Base-by-base conservation (phyloP, 2,113 vertebrate genomes). In the Campylomormyrus tamandua region DNA sequence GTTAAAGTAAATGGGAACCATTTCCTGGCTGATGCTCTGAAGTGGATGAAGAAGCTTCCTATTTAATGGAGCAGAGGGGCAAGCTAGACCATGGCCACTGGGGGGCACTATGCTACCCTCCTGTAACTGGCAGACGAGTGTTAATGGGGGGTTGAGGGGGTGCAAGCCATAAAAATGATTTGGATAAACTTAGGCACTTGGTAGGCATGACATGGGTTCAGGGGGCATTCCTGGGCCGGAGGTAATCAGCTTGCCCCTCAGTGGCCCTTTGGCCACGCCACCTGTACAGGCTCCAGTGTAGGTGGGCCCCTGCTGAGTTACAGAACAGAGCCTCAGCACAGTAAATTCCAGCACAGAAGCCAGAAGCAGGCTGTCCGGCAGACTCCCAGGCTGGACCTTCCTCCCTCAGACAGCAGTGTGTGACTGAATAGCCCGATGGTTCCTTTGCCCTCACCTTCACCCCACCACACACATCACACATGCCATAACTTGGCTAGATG, bases 181-280 rank as follows among this genome's bases (percentile, higher is more conserved):
- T 8, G 35, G 42, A 50, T 52, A 31, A 90, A 90, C 83, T 85
- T 80, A 90, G 90, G 90, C 90, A 90, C 90, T 90, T 90, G 48
- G 84, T 83, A 90, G 83, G 88, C 88, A 89, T 85, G 87, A 84
- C 83, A 89, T 52, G 90, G 31, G 53, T 24, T 94, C 94, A 92
- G 94, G 94, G 93, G 96, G 96, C 96, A 96, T 96, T 84, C 19
- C 77, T 46, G 62, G 85, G 84, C 87, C 89, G 11, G 49, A 80
- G 89, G 53, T 86, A 48, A 53, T 35, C 27, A 21, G 62, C n/a
- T 19, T 80, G 74, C 74, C 74, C 74, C 35, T 39, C 39, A 31
- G 56, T 11, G 83, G 39, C 52, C 80, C 50, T 56, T 27, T 31
- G 15, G 85, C 11, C 1, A 53, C 15, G 10, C 24, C 85, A 52